A percentile compares a stretch with the other conserved stretches of the same genome.
Conservation (phyloP, 2,113 vertebrate genomes). For the Opisthocomus hoazin region DNA sequence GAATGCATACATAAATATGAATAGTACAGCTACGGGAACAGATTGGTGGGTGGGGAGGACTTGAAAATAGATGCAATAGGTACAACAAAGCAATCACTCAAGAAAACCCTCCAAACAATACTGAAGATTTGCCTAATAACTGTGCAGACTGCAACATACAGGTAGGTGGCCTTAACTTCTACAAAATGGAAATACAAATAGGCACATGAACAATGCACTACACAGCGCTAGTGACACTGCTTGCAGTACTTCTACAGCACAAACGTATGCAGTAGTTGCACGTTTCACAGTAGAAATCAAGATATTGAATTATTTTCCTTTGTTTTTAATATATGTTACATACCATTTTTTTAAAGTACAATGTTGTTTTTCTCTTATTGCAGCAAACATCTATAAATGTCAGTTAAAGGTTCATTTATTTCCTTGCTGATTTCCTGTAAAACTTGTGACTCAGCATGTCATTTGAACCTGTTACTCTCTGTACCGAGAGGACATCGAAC, state of each 20-base stretch:
- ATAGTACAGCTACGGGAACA: background rate
- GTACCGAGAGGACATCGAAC: background rate
- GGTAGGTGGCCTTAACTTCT: background rate
- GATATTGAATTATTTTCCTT: background rate
- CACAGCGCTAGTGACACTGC: background rate
- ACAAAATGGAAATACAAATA: background rate
- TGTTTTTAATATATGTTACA: background rate
- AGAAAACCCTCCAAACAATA: background rate
- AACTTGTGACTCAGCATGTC: constrained; percentile 25
- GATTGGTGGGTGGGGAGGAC: background rate
- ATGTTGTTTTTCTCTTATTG: background rate
- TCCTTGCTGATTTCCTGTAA: constrained; percentile 35
- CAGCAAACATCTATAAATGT: background rate
- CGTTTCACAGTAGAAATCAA: background rate
- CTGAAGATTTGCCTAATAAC: background rate
- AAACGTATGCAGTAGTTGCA: background rate
- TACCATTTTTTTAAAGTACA: background rate
- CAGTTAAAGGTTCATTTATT: constrained; percentile 47
- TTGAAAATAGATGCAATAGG: background rate
- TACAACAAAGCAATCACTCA: background rate
- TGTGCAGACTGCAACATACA: background rate
- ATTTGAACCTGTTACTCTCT: constrained; percentile 6
- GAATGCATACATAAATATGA: background rate
- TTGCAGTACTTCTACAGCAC: background rate
- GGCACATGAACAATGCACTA: background rate